A percentile compares a stretch with the other conserved stretches of the same genome.
These are phyloP conservation scores for Zosterops lateralis DNA, from an alignment of 2,113 vertebrate genomes.

Conservation along the genomic window DNA sequence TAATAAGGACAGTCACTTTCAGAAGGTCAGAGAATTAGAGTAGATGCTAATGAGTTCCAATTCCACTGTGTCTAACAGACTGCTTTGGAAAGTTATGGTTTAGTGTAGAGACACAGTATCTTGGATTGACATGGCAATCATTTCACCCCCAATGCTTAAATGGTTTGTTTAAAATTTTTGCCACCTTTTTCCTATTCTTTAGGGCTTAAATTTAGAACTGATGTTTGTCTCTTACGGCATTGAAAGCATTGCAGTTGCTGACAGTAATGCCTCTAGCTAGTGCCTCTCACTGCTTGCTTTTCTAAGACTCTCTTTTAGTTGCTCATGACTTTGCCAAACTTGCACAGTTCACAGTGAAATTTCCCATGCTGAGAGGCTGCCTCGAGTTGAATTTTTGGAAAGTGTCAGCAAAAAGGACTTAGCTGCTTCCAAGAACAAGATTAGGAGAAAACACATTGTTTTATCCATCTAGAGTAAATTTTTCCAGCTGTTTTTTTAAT, in stretches of 20 bases:
- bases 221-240: not conserved
- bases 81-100: not conserved
- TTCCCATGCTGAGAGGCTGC: conserved; percentile 59
- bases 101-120: rapidly evolving
- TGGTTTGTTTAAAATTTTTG: not conserved
- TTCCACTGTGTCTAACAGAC: not conserved
- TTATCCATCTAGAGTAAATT: conserved; percentile 27
- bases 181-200: not conserved
- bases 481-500: conserved; percentile 53
- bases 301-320: not conserved
- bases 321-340: conserved; percentile 45
- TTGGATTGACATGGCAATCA: not conserved
- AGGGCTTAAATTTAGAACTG: not conserved
- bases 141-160: not conserved
- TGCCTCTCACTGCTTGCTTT: conserved; percentile 28
- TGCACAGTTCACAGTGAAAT: conserved; percentile 23
- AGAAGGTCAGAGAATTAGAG: not conserved
- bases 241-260: not conserved
- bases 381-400: conserved; percentile 22
- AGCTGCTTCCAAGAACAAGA: conserved; percentile 57
- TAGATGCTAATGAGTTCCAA: not conserved
- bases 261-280: not conserved
- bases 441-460: conserved; percentile 56
- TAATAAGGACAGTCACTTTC: conserved; percentile 1
- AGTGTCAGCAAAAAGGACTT: conserved; percentile 53